These are phyloP conservation scores for Beroe forskalii DNA, from an alignment of 37 sponge, comb jelly and placozoan genomes.

Conservation along the genomic window DNA sequence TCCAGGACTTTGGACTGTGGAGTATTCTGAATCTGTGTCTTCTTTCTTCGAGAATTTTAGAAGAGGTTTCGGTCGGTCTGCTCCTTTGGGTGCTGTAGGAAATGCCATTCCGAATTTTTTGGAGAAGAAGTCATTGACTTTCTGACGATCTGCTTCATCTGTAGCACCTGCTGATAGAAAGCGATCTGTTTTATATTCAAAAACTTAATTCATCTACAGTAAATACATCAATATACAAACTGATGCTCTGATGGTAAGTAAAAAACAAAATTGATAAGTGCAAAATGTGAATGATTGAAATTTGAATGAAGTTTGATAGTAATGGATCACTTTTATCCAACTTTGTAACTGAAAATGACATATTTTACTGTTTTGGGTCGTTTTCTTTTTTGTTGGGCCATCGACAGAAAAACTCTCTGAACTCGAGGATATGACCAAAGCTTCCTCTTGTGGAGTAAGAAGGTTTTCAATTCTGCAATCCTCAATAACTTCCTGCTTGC, in stretches of 20 bases:
- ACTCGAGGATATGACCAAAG: not conserved
- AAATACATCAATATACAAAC: too few relatives aligned
- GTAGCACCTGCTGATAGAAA: not conserved
- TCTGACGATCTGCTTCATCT: slow-evolving; percentile 44
- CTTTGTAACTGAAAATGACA: too few relatives aligned
- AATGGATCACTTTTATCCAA: too few relatives aligned
- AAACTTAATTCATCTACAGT: too few relatives aligned
- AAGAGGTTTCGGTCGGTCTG: slow-evolving; percentile 57
- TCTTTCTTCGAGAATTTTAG: slow-evolving; percentile 31
- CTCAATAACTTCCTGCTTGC: too few relatives aligned
- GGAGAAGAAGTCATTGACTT: slow-evolving; percentile 65
- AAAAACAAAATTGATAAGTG: too few relatives aligned
- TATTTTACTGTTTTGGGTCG: too few relatives aligned
- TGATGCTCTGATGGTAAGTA: too few relatives aligned
- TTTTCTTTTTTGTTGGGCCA: too few relatives aligned
- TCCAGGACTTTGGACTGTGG: slow-evolving; percentile 17
- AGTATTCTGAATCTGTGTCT: not conserved
- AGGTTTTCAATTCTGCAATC: not conserved
- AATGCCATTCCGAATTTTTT: slow-evolving; percentile 4
- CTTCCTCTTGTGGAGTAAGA: not conserved
- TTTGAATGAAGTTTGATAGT: too few relatives aligned
- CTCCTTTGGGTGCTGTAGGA: slow-evolving; percentile 22
- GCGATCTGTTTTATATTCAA: not conserved
- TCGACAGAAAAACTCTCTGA: not conserved
- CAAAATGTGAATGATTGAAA: too few relatives aligned